phyloP scores from a whole-genome alignment of 1,140 invertebrate genomes.

The Medauroidea extradentata region DNA sequence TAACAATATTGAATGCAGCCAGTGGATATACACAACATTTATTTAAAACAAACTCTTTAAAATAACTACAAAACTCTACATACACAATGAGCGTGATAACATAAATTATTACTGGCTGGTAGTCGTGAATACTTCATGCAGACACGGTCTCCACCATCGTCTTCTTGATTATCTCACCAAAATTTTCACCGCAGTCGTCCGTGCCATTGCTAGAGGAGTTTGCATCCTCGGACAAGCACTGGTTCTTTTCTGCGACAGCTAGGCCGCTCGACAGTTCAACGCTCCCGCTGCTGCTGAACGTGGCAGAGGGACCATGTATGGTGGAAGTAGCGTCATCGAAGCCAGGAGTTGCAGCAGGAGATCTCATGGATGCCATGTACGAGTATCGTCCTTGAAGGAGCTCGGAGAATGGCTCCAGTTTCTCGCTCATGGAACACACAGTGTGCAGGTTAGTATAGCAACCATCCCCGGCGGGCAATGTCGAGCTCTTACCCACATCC shows the following conservation, averaged over 20 bases:
- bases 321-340: slow-evolving; percentile 27
- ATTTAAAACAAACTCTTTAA: slow-evolving; percentile 36
- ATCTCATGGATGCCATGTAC: slow-evolving; percentile 43
- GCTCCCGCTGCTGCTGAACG: slow-evolving; percentile 21
- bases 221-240: slow-evolving; percentile 11
- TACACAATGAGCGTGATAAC: background rate
- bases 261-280: slow-evolving; percentile 17
- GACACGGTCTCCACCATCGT: slow-evolving; percentile 87
- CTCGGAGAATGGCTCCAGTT: slow-evolving; percentile 67
- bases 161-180: slow-evolving; percentile 89
- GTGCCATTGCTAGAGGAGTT: slow-evolving; percentile 24
- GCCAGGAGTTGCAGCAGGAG: background rate
- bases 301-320: slow-evolving; percentile 18
- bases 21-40: slow-evolving; percentile 41
- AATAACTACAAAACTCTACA: slow-evolving; percentile 8
- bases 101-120: slow-evolving; percentile 1
- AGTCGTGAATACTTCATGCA: slow-evolving; percentile 50
- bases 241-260: slow-evolving; percentile 16
- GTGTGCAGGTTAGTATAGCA: slow-evolving; percentile 54
- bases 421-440: slow-evolving; percentile 44
- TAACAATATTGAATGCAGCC: too few species aligned
- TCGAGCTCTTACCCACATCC: slow-evolving; percentile 29
- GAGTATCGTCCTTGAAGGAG: slow-evolving; percentile 55
- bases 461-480: slow-evolving; percentile 30
- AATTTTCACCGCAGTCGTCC: slow-evolving; percentile 65